phyloP scores from a whole-genome alignment of 1,140 invertebrate genomes.

The Ruditapes philippinarum region DNA sequence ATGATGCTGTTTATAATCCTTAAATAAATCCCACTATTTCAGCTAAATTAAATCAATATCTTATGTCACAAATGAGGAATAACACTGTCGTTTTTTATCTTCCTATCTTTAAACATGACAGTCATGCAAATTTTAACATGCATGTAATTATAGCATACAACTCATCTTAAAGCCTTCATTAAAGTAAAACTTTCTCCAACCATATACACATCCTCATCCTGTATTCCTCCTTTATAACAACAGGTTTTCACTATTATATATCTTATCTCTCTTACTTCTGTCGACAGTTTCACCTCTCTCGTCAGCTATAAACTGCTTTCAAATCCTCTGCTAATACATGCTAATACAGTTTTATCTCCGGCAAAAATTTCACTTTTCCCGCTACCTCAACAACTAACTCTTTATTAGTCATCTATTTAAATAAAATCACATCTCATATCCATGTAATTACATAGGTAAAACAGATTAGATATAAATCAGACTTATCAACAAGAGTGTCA shows the following conservation, averaged over 20 bases:
- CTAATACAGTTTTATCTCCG: not conserved
- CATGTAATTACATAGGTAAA: not conserved
- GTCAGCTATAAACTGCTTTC: not conserved
- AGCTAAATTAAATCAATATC: no score
- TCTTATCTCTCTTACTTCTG: not conserved
- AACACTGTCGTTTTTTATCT: no score
- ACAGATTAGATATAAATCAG: not conserved
- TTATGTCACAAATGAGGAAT: no score
- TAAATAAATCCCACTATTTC: no score
- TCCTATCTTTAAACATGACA: no score
- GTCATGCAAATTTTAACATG: not conserved
- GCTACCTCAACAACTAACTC: slow-evolving; percentile 5
- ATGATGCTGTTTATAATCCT: no score
- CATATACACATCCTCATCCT: not conserved
- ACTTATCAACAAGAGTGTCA: not conserved
- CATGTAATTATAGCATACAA: not conserved
- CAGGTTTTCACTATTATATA: no score
- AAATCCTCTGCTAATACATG: not conserved
- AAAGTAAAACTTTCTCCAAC: not conserved
- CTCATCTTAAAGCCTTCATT: not conserved
- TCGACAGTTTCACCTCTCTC: not conserved
- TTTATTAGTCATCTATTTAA: slow-evolving; percentile 26
- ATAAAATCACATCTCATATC: not conserved
- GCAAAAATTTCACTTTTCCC: no score
- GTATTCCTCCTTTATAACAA: no score